phyloP scores from a whole-genome alignment of 2,113 vertebrate genomes.

The Lampris incognitus region DNA sequence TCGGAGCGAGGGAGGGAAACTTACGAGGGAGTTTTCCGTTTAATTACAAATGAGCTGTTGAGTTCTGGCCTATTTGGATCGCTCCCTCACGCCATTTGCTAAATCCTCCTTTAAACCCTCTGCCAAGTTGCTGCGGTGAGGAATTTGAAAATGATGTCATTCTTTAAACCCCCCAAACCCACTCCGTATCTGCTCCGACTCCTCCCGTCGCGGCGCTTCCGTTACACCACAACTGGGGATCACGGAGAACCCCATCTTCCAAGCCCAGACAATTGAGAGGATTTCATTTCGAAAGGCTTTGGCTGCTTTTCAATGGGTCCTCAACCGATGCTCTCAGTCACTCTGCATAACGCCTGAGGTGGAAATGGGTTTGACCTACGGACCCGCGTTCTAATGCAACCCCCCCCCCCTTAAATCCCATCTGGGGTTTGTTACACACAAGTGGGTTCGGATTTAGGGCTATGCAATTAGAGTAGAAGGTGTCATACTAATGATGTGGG shows the following conservation, averaged over 20 bases:
- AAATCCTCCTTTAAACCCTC: conserved; percentile 48
- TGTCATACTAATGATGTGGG: conserved; percentile 61
- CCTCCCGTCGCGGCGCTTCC: conserved; percentile 7
- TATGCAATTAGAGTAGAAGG: conserved; percentile 63
- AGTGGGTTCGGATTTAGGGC: background rate
- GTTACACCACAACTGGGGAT: conserved; percentile 47
- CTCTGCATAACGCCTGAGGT: conserved; percentile 41
- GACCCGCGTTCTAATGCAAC: background rate
- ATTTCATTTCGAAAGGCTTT: conserved; percentile 60
- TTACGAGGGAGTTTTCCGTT: conserved; percentile 41
- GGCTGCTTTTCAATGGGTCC: conserved; percentile 61
- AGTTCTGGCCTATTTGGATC: conserved; percentile 54
- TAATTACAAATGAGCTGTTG: conserved; percentile 74
- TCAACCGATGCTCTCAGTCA: conserved; percentile 44
- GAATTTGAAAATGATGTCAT: conserved; percentile 71
- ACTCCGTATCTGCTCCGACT: background rate
- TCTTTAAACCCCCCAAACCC: conserved; percentile 21
- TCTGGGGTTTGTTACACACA: conserved; percentile 40
- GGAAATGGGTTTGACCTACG: conserved; percentile 54
- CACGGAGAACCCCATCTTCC: conserved; percentile 47
- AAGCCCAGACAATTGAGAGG: conserved; percentile 65
- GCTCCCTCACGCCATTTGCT: conserved; percentile 45
- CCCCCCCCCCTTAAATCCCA: conserved; percentile 53
- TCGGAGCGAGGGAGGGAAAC: conserved; percentile 7
- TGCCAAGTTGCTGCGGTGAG: conserved; percentile 57